Conservation (phyloP, 1,140 invertebrate genomes). For the Trichonephila inaurata region DNA sequence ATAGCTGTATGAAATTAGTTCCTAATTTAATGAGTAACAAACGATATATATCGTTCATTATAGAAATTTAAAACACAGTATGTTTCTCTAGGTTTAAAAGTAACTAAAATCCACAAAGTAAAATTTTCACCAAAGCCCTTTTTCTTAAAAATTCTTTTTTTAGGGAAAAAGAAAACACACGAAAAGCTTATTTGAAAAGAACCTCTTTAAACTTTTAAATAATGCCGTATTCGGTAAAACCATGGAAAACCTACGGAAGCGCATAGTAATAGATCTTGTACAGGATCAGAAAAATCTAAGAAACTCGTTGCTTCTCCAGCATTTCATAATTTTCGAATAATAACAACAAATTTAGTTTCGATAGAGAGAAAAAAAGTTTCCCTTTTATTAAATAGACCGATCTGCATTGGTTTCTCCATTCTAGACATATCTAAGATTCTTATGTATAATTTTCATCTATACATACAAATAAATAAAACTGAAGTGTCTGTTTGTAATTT, state of each 20-base stretch:
- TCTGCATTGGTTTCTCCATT: neutral
- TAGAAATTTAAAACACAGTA: neutral
- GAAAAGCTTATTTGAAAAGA: neutral
- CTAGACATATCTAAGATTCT: slow-evolving; percentile 11
- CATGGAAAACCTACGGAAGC: neutral
- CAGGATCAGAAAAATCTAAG: neutral
- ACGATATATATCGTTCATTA: neutral
- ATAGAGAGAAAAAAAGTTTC: neutral
- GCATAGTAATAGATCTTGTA: neutral
- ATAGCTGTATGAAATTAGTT: neutral
- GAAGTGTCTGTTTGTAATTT: too few species aligned
- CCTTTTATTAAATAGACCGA: neutral
- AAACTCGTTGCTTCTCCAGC: neutral
- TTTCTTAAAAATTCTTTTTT: neutral
- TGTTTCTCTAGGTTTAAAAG: neutral
- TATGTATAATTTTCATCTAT: slow-evolving; percentile 52
- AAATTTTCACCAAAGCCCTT: neutral
- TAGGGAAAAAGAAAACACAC: neutral
- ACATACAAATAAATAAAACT: too few species aligned
- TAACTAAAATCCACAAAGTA: neutral
- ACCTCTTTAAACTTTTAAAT: neutral
- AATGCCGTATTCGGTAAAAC: neutral
- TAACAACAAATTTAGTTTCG: neutral
- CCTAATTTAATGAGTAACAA: neutral
- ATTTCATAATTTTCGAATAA: neutral